Evolutionary conservation across 2,888 invertebrate genomes (phyloP).

Genomic region (Arctia plantaginis): DNA sequence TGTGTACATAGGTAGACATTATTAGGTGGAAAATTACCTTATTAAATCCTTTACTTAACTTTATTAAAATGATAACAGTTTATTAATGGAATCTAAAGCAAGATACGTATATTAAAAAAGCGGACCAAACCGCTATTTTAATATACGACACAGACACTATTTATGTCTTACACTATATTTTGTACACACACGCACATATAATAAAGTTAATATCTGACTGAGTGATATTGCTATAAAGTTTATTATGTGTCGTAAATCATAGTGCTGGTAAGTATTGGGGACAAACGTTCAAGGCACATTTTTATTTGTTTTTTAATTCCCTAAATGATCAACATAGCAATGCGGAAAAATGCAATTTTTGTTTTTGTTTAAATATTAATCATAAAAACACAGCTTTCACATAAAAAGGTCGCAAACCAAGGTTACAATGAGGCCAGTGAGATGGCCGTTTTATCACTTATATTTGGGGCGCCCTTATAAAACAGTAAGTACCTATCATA

Average conservation of each 20-base stretch:
- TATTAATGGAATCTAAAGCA: too few species aligned
- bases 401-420: background rate
- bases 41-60: too few species aligned
- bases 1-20: too few species aligned
- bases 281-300: background rate
- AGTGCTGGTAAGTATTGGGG: background rate
- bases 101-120: too few species aligned
- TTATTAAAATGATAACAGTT: too few species aligned
- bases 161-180: too few species aligned
- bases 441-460: background rate
- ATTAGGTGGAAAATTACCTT: too few species aligned
- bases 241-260: background rate
- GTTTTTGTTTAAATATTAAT: background rate
- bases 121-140: too few species aligned
- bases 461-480: background rate
- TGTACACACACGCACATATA: too few species aligned
- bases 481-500: background rate
- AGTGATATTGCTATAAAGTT: background rate
- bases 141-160: too few species aligned
- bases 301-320: background rate
- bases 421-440: background rate
- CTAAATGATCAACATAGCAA: background rate
- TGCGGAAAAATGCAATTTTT: background rate
- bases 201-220: background rate
- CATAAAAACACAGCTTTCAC: background rate